A percentile compares a stretch with the other conserved stretches of the same genome.
These are phyloP conservation scores for Omphaloscelis lunosa DNA, from an alignment of 2,888 invertebrate genomes.

Conservation along the genomic window DNA sequence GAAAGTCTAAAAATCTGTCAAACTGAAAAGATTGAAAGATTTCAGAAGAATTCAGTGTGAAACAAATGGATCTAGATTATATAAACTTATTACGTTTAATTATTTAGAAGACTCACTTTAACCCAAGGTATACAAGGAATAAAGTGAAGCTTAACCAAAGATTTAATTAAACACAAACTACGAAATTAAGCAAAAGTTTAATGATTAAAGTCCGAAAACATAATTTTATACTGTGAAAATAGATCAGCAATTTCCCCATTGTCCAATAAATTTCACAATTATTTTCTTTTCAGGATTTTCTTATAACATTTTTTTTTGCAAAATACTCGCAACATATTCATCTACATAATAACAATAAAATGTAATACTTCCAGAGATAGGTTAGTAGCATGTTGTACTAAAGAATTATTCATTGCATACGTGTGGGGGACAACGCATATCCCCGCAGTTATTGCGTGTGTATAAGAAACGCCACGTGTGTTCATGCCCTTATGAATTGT, in stretches of 20 bases:
- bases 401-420: constrained; percentile 59
- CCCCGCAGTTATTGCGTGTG: constrained; percentile 47
- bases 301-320: background rate
- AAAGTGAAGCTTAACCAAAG: no score
- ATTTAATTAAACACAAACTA: no score
- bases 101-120: no score
- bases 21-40: background rate
- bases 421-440: constrained; percentile 39
- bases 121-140: no score
- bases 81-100: no score
- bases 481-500: constrained; percentile 40
- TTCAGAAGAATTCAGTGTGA: background rate
- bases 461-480: constrained; percentile 53
- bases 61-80: background rate
- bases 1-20: background rate
- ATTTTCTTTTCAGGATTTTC: no score
- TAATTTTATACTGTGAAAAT: background rate
- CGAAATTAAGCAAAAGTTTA: no score
- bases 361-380: constrained; percentile 35
- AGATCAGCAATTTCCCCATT: background rate
- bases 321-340: constrained; percentile 30
- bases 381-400: constrained; percentile 49
- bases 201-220: background rate
- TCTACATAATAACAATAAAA: constrained; percentile 55
- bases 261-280: background rate